Evolutionary conservation across 1,140 invertebrate species (phyloP), one percentile per base, ranked within the genome.

Genomic region (Drosophila trapezifrons): DNA sequence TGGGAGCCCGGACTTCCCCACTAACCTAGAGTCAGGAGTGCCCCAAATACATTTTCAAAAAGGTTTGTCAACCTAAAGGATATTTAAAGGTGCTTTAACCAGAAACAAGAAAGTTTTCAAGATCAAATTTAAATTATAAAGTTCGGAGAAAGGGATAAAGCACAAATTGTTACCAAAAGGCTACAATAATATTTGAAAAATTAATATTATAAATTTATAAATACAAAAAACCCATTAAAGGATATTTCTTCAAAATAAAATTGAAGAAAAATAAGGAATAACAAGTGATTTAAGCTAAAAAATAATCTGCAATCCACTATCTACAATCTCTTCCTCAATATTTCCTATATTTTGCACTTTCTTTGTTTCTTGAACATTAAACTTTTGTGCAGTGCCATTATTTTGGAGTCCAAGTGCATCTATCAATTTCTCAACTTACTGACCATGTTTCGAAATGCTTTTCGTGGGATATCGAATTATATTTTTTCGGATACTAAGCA

Each of bases 341-440:
- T 27, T 5, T 27, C 10, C n/a, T 6, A 17, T 17, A 29, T 12
- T 2, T 29, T 17, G 0, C 27, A 27, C 10, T 32, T 51, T 12
- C 13, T 18, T 12, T n/a, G 25, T 43, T 40, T 13, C 10, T 17
- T 10, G 1, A 32, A 20, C 4, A 10, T 15, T 5, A 10, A 35
- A 40, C 40, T 4, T 60, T 49, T 40, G 52, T 60, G 57, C 63
- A 54, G 37, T 65, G 60, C 57, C 45, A 71, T 67, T 59, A 65
- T 45, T 55, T 83, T 45, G 15, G 57, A 55, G 67, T 32, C 57
- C 65, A 84, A 83, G 71, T 49, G 67, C 42, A 20, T 45, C 66
- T 58, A 49, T 40, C 35, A 6, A n/a, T n/a, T 7, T 42, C 43
- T 84, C 77, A 67, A 43, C 59, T 84, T 85, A 70, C 81, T 54